Conservation (phyloP, 30 jellyfish, hydroid and myxozoan genomes). For the Aurelia coerulea region DNA sequence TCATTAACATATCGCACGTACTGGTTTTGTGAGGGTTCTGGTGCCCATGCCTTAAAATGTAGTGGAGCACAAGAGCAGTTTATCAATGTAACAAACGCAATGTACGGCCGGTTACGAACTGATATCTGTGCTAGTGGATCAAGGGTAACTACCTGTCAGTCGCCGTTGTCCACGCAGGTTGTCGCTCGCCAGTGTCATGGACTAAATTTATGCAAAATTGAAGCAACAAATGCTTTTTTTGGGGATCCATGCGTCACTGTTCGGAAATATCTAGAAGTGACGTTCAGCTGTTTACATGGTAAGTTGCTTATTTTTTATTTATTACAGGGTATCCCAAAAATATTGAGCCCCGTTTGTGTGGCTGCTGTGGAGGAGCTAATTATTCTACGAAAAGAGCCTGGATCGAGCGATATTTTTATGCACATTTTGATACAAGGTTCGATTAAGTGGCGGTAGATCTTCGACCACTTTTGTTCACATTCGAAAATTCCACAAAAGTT, state of each 20-base stretch:
- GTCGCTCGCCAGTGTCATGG: constrained; percentile 50
- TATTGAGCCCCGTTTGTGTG: too few relatives aligned
- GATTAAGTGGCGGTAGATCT: too few relatives aligned
- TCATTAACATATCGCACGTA: neutral
- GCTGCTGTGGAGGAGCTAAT: too few relatives aligned
- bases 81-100: constrained; percentile 43
- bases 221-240: constrained; percentile 23
- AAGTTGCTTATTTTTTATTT: neutral
- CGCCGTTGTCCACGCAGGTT: constrained; percentile 7
- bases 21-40: constrained; percentile 19
- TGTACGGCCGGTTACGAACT: constrained; percentile 42
- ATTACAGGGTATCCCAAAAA: too few relatives aligned
- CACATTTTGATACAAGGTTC: too few relatives aligned
- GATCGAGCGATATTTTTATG: too few relatives aligned
- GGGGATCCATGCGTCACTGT: constrained; percentile 60
- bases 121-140: neutral
- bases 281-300: constrained; percentile 41
- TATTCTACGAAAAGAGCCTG: too few relatives aligned
- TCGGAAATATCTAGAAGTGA: constrained; percentile 24
- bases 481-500: too few relatives aligned
- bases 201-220: constrained; percentile 21
- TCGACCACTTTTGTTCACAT: too few relatives aligned
- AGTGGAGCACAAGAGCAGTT: neutral
- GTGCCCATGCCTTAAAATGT: constrained; percentile 1
- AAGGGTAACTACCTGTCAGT: constrained; percentile 21